A percentile compares a stretch with the other conserved stretches of the same genome.
Evolutionary conservation across 2,888 invertebrate species (phyloP).

Genomic region (Clitarchus hookeri): DNA sequence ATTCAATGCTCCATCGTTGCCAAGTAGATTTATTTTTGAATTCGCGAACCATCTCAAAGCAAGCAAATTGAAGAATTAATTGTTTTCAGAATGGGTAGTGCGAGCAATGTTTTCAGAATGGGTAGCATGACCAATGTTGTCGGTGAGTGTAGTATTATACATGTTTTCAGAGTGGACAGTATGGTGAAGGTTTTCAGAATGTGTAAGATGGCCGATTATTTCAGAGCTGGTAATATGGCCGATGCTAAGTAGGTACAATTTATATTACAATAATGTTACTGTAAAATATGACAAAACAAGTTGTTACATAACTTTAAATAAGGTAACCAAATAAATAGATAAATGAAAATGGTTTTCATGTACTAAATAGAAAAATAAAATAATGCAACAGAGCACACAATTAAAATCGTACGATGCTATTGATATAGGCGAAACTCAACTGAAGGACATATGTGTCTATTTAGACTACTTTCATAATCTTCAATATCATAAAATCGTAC

Average conservation of each 20-base stretch:
- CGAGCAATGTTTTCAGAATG: not conserved
- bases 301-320: not conserved
- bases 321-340: not conserved
- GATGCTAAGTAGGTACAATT: too few relatives aligned
- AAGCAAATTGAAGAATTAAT: not conserved
- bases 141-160: too few relatives aligned
- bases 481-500: not conserved
- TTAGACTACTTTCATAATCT: not conserved
- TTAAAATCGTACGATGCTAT: not conserved
- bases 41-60: slow-evolving; percentile 16
- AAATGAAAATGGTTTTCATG: not conserved
- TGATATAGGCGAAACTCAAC: not conserved
- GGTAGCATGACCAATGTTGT: not conserved
- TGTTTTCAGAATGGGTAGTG: not conserved
- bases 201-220: too few relatives aligned
- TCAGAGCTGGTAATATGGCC: too few relatives aligned
- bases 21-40: slow-evolving; percentile 15
- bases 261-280: too few relatives aligned
- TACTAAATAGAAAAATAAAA: not conserved
- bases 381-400: not conserved
- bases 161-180: too few relatives aligned
- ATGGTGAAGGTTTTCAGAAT: too few relatives aligned
- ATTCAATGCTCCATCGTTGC: not conserved
- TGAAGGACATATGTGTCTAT: not conserved
- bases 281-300: too few relatives aligned